A percentile compares a stretch with the other conserved stretches of the same genome.
These are phyloP conservation scores for Thera britannica DNA, from an alignment of 2,888 invertebrate species.

Conservation along the genomic window DNA sequence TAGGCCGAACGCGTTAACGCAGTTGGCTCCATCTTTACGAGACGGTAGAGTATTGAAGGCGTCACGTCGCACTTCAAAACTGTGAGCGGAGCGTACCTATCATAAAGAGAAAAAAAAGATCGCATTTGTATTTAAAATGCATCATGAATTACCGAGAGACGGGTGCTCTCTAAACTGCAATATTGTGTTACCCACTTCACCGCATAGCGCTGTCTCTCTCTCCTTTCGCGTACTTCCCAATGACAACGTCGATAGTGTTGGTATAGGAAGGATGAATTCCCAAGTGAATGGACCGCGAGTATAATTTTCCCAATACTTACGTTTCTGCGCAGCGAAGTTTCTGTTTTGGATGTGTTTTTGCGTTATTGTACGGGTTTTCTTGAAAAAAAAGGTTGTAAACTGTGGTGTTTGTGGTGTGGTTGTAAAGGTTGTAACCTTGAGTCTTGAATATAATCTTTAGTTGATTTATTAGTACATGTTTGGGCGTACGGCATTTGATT, in stretches of 20 bases:
- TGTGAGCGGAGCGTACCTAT: background rate
- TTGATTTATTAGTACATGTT: slow-evolving; percentile 8
- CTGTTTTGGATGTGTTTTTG: background rate
- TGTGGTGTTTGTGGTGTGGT: no score
- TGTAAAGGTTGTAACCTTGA: background rate
- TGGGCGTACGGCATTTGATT: background rate
- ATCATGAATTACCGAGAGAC: slow-evolving; percentile 16
- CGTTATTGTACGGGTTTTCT: background rate
- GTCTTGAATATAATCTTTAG: background rate
- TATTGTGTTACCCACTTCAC: slow-evolving; percentile 15
- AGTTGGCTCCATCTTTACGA: slow-evolving; percentile 5
- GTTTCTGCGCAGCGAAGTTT: slow-evolving; percentile 11
- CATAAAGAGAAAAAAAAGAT: slow-evolving; percentile 22
- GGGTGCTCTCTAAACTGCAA: slow-evolving; percentile 13
- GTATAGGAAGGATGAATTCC: slow-evolving; percentile 33
- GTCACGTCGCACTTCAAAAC: background rate
- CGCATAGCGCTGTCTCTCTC: slow-evolving; percentile 13
- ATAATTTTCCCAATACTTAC: slow-evolving; percentile 32
- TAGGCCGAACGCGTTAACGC: background rate
- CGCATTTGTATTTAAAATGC: slow-evolving; percentile 13
- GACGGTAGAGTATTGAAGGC: background rate
- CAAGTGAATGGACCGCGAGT: slow-evolving; percentile 16
- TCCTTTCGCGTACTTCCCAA: slow-evolving; percentile 23
- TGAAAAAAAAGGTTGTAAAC: background rate
- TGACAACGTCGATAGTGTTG: slow-evolving; percentile 22